phyloP scores from a whole-genome alignment of 2,113 vertebrate species.

The Ivindomyrus marchei region DNA sequence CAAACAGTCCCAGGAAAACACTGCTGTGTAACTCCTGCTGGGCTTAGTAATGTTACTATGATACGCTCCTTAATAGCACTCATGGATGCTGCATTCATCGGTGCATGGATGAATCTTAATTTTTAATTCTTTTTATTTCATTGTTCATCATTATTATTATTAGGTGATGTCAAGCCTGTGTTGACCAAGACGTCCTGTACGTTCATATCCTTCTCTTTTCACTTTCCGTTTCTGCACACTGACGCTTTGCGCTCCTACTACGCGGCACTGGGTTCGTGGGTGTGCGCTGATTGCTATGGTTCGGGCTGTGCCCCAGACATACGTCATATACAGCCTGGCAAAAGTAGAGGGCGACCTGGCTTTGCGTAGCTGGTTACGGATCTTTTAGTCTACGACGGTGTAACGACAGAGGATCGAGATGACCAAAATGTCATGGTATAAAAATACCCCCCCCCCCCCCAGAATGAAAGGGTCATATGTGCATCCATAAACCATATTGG shows the following conservation, averaged over 20 bases:
- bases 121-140: background rate
- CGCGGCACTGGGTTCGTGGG: background rate
- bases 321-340: background rate
- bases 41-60: background rate
- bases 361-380: background rate
- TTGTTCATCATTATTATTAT: background rate
- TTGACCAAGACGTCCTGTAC: too few relatives aligned
- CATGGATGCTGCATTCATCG: background rate
- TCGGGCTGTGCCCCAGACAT: background rate
- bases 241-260: too few relatives aligned
- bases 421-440: background rate
- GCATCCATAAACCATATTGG: background rate
- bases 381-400: background rate
- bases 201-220: too few relatives aligned
- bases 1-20: background rate
- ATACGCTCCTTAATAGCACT: background rate
- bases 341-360: background rate
- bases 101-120: background rate
- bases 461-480: background rate
- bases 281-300: background rate
- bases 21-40: background rate
- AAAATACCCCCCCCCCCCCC: background rate
- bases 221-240: too few relatives aligned
- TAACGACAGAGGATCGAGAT: background rate
- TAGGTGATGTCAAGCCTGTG: background rate